These are phyloP conservation scores for Microplitis manilae DNA, from an alignment of 2,888 invertebrate genomes.

Conservation along the genomic window DNA sequence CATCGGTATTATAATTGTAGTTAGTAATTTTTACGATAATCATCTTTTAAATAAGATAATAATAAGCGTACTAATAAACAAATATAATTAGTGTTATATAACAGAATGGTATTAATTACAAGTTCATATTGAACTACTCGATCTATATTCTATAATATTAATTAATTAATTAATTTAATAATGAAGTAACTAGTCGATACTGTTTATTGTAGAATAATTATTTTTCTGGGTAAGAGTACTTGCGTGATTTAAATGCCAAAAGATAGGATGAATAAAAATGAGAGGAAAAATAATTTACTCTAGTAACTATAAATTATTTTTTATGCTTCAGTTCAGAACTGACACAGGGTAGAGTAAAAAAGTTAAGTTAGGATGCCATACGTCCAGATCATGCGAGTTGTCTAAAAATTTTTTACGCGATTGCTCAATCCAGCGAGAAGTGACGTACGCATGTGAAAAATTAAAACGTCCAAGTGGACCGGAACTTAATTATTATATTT, in stretches of 20 bases:
- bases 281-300: background rate
- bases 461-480: conserved; percentile 16
- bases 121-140: conserved; percentile 44
- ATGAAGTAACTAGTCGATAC: background rate
- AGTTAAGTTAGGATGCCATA: conserved; percentile 10
- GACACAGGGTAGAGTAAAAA: conserved; percentile 31
- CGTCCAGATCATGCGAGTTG: conserved; percentile 15
- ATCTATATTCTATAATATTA: conserved; percentile 27
- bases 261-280: background rate
- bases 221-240: conserved; percentile 3
- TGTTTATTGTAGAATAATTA: background rate
- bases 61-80: background rate
- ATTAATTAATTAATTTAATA: conserved; percentile 12
- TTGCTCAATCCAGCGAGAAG: conserved; percentile 17
- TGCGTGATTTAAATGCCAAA: conserved; percentile 22
- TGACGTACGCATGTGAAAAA: background rate
- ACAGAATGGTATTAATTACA: background rate
- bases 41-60: conserved; percentile 15
- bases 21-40: conserved; percentile 35
- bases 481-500: background rate
- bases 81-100: background rate
- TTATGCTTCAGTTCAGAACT: conserved; percentile 14
- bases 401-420: conserved; percentile 2
- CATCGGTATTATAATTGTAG: conserved; percentile 34
- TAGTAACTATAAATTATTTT: background rate